phyloP scores from a whole-genome alignment of 2,113 vertebrate species.

The Cynoglossus semilaevis region DNA sequence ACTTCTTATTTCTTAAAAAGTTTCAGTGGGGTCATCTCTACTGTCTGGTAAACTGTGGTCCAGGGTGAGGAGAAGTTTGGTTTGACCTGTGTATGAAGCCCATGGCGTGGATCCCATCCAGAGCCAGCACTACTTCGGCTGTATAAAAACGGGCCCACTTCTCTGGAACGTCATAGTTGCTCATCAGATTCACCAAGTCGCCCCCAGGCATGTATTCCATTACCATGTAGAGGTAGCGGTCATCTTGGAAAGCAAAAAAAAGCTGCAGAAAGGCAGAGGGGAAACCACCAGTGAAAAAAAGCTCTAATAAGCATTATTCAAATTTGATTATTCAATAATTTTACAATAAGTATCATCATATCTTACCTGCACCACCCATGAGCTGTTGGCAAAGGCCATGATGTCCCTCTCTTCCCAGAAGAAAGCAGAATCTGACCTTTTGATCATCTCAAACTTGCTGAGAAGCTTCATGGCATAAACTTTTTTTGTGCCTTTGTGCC shows the following conservation, averaged over 20 bases:
- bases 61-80: not conserved
- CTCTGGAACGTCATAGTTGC: constrained; percentile 97
- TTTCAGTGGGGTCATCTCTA: no score
- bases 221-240: constrained; percentile 98
- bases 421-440: constrained; percentile 97
- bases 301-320: no score
- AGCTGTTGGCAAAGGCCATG: constrained; percentile 97
- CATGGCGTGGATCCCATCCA: constrained; percentile 98
- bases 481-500: constrained; percentile 92
- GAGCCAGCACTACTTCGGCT: constrained; percentile 94
- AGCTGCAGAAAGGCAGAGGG: constrained; percentile 72
- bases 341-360: not conserved
- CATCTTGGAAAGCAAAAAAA: constrained; percentile 98
- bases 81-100: constrained; percentile 97
- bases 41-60: not conserved
- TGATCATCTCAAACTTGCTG: constrained; percentile 99
- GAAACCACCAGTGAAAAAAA: not conserved
- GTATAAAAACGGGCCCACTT: constrained; percentile 99
- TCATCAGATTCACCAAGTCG: constrained; percentile 98
- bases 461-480: constrained; percentile 99
- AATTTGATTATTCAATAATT: no score
- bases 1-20: no score
- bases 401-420: constrained; percentile 99
- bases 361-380: constrained; percentile 97
- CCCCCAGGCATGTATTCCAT: constrained; percentile 99